Base-by-base conservation (phyloP, 2,113 vertebrate genomes). In the Crotalus helleri region DNA sequence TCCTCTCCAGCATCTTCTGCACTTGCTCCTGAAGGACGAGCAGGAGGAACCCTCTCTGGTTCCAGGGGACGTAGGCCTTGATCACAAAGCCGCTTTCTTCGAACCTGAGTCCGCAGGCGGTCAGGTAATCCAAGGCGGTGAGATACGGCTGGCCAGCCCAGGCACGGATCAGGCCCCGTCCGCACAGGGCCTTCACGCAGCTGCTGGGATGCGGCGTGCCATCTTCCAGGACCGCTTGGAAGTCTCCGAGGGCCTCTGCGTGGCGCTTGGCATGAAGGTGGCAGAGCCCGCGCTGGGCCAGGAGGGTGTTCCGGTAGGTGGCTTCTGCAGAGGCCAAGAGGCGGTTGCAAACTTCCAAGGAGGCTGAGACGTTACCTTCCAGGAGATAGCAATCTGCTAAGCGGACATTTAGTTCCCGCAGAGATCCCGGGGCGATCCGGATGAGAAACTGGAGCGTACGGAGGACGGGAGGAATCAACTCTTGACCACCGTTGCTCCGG, bases 41-140 rank as follows among this genome's bases (percentile, higher is more conserved):
- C 23, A 97, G 97, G 92, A 99, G 97, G 94, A 99, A 97, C 0
- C 99, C 98, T 24, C 99, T 97, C 91, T 97, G 98, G 97, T 99
- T 99, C 99, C 99, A 99, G 0, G 99, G 99, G 94, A 99, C 97
- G 0, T 98, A 98, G 94, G 99, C 98, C 94, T 99, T 99, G 92
- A 99, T 96, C 0, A 98, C 97, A 87, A 99, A 96, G 39, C 98
- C 97, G 0, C 98, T 97, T 93, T 99, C 99, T 4, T 98, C 98
- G 15, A 97, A 96, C 89, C 98, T 98, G 81, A 99, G 92, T 87
- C 97, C 95, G 95, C 98, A 98, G 39, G 99, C 98, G 0, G 99
- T 99, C 95, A 99, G 97, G 24, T 99, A 99, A 97, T 99, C 99
- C 89, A 99, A 96, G 9, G 98, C 97, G 1, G 99, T 98, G 95